Evolutionary conservation across 2,888 invertebrate genomes (phyloP), one percentile per base, ranked within the genome.

Genomic region (Drosophila heteroneura): DNA sequence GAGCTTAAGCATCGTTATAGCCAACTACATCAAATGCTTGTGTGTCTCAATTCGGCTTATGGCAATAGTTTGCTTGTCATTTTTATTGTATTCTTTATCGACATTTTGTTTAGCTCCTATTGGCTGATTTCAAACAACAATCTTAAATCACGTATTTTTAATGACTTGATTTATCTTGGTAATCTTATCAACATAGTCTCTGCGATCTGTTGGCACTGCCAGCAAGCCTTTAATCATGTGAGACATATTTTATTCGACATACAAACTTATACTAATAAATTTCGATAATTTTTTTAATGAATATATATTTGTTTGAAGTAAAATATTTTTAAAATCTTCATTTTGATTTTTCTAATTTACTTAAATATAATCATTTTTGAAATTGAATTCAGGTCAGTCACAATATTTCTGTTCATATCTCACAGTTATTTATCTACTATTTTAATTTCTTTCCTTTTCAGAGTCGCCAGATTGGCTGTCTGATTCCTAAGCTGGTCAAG

Each of bases 401-500:
- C 16, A 26, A 14, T 22, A 44, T 14, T 7, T 44, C 1, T 22
- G 6, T 4, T 22, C 22, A 22, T 22, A 7, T 22, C 14, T 14
- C 1, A 44, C 6, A 44, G 1, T 22, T 14, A 44, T 5, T 9
- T 28, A 19, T 16, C 2, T 28, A 28, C 28, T 39, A 5, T 19
- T 14, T 7, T 19, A 7, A 14, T 3, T 26, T n/a, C 5, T 28
- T 16, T 2, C 5, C 7, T 35, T 89, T 89, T 3, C 61, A 93
- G 93, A 91, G 93, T 66, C 91, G 91, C n/a, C 82, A 86, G 19
- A 93, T 93, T 35, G 93, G 93, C 5, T 92, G 92, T 30, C 83
- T 92, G 2, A 91, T 93, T 19, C 91, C 91, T 5, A 93, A 93
- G 72, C 70, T 93, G 59, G 85, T 89, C 0, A 93, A 92, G 26